These are phyloP conservation scores for Todiramphus saurophagus DNA, from an alignment of 2,113 vertebrate species.

Conservation along the genomic window DNA sequence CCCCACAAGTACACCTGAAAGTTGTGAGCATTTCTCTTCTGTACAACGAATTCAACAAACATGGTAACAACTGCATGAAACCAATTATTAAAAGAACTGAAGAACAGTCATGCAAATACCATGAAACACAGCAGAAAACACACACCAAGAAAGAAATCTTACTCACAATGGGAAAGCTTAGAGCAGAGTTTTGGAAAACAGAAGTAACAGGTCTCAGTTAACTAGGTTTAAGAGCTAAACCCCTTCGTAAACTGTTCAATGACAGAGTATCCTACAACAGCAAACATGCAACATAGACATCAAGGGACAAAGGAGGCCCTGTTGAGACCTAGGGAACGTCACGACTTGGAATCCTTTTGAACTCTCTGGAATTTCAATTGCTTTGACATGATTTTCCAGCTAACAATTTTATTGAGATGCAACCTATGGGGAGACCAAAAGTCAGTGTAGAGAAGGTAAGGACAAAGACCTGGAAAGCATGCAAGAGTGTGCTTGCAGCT, in stretches of 20 bases:
- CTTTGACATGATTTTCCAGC: neutral
- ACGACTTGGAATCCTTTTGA: neutral
- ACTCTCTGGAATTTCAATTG: neutral
- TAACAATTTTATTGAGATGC: neutral
- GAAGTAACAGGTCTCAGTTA: neutral
- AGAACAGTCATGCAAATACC: neutral
- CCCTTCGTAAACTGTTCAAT: neutral
- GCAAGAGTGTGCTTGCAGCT: neutral
- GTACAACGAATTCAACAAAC: neutral
- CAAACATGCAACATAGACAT: neutral
- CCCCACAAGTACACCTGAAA: neutral
- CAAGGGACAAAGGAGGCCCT: fast-evolving
- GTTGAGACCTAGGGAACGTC: neutral
- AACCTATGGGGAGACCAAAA: neutral
- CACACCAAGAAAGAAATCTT: neutral
- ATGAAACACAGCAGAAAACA: neutral
- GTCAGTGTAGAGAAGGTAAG: neutral
- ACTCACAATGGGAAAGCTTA: neutral
- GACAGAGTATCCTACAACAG: neutral
- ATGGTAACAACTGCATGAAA: neutral
- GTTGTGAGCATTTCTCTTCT: neutral
- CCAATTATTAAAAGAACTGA: neutral
- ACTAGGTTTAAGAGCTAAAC: neutral
- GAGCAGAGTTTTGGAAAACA: neutral
- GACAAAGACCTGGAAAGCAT: neutral